phyloP scores from a whole-genome alignment of 2,113 vertebrate genomes.

The Noturus placidus region DNA sequence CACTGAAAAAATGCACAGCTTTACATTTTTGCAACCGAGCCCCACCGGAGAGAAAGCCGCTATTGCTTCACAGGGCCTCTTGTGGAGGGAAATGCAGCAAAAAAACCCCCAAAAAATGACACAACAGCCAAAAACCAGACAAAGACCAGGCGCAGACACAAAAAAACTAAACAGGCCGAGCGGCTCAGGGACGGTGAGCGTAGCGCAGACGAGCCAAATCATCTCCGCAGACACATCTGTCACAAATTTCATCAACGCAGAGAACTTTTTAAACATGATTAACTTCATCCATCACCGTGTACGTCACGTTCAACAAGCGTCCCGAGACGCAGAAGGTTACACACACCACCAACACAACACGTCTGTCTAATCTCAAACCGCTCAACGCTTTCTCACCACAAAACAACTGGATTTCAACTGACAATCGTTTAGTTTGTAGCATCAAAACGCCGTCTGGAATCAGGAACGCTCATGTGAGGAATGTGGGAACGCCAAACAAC shows the following conservation, averaged over 20 bases:
- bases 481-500: background rate
- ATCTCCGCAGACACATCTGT: conserved; percentile 32
- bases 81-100: background rate
- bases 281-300: background rate
- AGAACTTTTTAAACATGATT: conserved; percentile 16
- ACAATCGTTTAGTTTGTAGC: background rate
- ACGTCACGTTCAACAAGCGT: conserved; percentile 9
- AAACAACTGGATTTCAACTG: background rate
- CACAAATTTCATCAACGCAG: conserved; percentile 5
- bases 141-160: conserved; percentile 8
- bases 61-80: background rate
- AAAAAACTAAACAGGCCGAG: background rate
- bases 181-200: background rate
- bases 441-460: background rate
- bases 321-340: background rate
- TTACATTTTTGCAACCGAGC: conserved; percentile 33
- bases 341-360: background rate
- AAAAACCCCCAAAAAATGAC: background rate
- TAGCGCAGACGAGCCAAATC: background rate
- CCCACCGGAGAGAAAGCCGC: conserved; percentile 29
- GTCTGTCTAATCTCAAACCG: background rate
- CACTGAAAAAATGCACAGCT: conserved; percentile 40
- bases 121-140: conserved; percentile 30
- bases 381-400: background rate
- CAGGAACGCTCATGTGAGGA: background rate